phyloP scores from a whole-genome alignment of 2,797 vertebrate genomes.

The Pterois miles region DNA sequence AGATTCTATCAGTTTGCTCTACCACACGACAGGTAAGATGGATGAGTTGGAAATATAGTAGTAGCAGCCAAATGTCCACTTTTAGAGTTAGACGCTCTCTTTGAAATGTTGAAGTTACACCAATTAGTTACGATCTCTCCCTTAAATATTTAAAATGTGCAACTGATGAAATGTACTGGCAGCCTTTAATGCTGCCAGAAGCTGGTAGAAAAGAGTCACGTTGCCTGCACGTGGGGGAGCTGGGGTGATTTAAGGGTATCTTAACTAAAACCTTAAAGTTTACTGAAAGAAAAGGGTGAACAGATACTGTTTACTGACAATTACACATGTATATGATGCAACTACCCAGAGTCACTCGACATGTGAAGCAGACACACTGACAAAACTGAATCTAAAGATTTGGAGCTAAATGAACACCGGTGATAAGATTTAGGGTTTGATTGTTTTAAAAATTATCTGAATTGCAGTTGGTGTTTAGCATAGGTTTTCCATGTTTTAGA shows the following conservation, averaged over 20 bases:
- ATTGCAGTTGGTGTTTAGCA: neutral
- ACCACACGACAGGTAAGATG: constrained; percentile 47
- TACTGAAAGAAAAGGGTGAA: neutral
- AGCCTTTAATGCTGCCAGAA: constrained; percentile 20
- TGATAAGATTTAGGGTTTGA: neutral
- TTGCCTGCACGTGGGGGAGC: constrained; percentile 20
- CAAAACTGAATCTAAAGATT: neutral
- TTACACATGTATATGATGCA: neutral
- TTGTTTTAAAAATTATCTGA: neutral
- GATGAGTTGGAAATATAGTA: constrained; percentile 55
- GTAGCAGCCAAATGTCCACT: constrained; percentile 56
- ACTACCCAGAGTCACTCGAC: neutral
- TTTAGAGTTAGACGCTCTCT: constrained; percentile 43
- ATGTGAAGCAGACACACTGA: neutral
- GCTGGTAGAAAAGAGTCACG: constrained; percentile 28
- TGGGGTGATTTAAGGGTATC: constrained; percentile 25
- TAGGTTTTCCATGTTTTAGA: neutral
- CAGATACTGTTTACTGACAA: neutral
- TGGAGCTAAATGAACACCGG: neutral
- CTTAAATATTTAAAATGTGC: constrained; percentile 77
- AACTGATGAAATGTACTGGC: constrained; percentile 59
- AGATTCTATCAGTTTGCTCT: constrained; percentile 61
- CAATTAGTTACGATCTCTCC: constrained; percentile 59
- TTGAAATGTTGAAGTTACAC: constrained; percentile 50
- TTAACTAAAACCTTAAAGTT: neutral